Evolutionary conservation across 2,888 invertebrate species (phyloP).

Genomic region (Podabrus alpinus): DNA sequence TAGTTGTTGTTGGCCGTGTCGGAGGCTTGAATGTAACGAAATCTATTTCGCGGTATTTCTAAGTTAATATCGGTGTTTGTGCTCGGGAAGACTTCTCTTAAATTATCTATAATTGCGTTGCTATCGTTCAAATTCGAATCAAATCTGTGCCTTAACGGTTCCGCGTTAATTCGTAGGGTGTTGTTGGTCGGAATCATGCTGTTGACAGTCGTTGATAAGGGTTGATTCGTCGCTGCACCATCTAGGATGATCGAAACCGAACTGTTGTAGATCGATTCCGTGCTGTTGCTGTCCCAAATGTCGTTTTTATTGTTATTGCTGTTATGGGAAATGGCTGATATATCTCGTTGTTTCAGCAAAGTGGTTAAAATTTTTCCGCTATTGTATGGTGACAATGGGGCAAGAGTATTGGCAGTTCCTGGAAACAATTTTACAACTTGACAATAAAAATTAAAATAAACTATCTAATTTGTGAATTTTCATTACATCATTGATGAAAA

Average conservation of each 20-base stretch:
- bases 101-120: constrained; percentile 43
- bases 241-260: constrained; percentile 56
- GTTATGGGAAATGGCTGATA: constrained; percentile 24
- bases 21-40: constrained; percentile 41
- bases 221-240: constrained; percentile 28
- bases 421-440: constrained; percentile 2
- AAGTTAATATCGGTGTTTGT: constrained; percentile 63
- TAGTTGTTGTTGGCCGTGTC: constrained; percentile 45
- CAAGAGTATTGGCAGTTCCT: constrained; percentile 38
- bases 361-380: constrained; percentile 50
- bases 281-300: constrained; percentile 52
- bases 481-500: no score
- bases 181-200: constrained; percentile 34
- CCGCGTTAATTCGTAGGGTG: constrained; percentile 22
- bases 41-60: constrained; percentile 61
- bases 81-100: constrained; percentile 45
- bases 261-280: constrained; percentile 57
- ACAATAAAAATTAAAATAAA: neutral
- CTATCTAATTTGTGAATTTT: no score
- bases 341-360: constrained; percentile 46
- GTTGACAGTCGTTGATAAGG: constrained; percentile 5
- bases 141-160: constrained; percentile 21
- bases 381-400: constrained; percentile 37
- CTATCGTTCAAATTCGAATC: constrained; percentile 20
- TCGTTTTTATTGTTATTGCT: constrained; percentile 31